phyloP scores from a whole-genome alignment of 92 coral and sea anemone species.

The Palythoa grandis region DNA sequence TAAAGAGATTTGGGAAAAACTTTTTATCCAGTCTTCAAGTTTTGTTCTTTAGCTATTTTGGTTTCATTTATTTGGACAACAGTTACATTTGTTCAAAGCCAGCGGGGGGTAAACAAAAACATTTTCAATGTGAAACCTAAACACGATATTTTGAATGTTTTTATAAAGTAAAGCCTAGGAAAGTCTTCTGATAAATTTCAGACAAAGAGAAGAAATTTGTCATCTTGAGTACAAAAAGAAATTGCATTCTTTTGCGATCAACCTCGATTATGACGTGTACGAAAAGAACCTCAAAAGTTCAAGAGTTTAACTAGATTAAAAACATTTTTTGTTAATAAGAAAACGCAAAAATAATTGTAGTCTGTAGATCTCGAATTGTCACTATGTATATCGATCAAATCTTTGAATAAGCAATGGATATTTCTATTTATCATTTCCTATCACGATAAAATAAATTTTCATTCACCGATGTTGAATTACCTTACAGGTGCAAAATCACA shows the following conservation, averaged over 20 bases:
- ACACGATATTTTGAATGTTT: too few relatives aligned
- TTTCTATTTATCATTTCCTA: background rate
- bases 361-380: background rate
- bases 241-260: background rate
- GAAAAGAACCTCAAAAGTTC: conserved; percentile 20
- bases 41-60: too few relatives aligned
- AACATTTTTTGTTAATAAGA: background rate
- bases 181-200: too few relatives aligned
- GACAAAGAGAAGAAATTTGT: too few relatives aligned
- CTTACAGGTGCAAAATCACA: conserved; percentile 21
- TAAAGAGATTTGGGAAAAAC: too few relatives aligned
- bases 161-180: too few relatives aligned
- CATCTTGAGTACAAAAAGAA: too few relatives aligned
- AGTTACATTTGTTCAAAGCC: too few relatives aligned
- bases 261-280: background rate
- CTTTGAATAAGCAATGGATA: background rate
- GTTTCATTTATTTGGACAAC: too few relatives aligned
- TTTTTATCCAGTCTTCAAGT: too few relatives aligned
- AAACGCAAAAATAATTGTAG: background rate
- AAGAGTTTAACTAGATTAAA: background rate
- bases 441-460: background rate
- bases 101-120: too few relatives aligned
- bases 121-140: too few relatives aligned
- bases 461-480: background rate
- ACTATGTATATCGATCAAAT: background rate